phyloP scores from a whole-genome alignment of 2,888 invertebrate species.

The Sericinus montela region DNA sequence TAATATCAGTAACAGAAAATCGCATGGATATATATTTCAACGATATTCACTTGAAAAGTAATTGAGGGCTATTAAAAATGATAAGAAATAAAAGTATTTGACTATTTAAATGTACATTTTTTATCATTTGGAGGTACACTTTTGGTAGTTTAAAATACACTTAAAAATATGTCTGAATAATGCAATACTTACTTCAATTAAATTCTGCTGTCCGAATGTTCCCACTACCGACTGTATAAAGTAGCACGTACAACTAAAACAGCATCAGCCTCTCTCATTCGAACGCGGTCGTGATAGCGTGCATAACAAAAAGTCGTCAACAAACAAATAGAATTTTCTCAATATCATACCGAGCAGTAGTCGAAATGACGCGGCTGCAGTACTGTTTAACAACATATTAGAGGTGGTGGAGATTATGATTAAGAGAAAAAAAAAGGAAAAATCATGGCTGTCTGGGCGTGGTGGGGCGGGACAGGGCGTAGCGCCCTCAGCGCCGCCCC shows the following conservation, averaged over 20 bases:
- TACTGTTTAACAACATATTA: slow-evolving; percentile 60
- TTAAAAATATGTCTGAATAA: no score
- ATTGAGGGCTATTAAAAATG: no score
- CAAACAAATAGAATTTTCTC: slow-evolving; percentile 17
- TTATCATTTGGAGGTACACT: no score
- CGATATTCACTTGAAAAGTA: no score
- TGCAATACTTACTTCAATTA: slow-evolving; percentile 10
- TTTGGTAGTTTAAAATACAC: no score
- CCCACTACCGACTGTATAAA: slow-evolving; percentile 1
- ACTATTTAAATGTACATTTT: no score
- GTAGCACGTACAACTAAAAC: slow-evolving; percentile 12
- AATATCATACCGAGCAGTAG: slow-evolving; percentile 9
- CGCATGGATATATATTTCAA: no score
- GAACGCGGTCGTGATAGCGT: slow-evolving; percentile 11
- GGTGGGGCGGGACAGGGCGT: slow-evolving; percentile 59
- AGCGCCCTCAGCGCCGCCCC: slow-evolving; percentile 73
- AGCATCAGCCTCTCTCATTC: slow-evolving; percentile 11
- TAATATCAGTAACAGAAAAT: no score
- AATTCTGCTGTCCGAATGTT: not conserved
- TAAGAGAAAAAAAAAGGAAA: slow-evolving; percentile 66
- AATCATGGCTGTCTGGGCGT: slow-evolving; percentile 71
- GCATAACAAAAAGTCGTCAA: slow-evolving; percentile 6
- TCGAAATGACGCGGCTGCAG: slow-evolving; percentile 6
- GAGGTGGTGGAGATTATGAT: slow-evolving; percentile 60
- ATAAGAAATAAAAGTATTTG: no score